Percentiles rank a stretch among this genome's conserved stretches.
Conservation (phyloP, 23 tunicate genomes). For the Styela clava region DNA sequence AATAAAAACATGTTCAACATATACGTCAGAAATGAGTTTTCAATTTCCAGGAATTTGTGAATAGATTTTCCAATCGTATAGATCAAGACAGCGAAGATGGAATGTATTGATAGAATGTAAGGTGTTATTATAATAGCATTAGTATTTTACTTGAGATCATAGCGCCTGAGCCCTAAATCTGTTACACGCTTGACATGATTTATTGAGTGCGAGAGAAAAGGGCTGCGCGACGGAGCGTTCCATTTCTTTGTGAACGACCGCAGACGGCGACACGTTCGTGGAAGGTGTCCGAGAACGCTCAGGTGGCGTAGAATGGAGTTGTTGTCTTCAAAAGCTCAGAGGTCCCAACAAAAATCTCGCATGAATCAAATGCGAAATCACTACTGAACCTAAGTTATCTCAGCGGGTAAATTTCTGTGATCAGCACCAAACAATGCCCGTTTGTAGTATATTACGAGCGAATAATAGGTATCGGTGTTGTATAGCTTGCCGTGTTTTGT, state of each 20-base stretch:
- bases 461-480: neutral
- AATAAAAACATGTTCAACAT: too few species aligned
- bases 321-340: too few species aligned
- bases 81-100: too few species aligned
- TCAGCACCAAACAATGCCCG: neutral
- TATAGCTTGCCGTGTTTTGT: neutral
- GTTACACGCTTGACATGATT: neutral
- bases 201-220: neutral
- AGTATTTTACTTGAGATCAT: neutral
- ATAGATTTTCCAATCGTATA: too few species aligned
- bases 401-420: neutral
- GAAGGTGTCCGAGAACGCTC: neutral
- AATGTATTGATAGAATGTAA: too few species aligned
- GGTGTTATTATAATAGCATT: too few species aligned
- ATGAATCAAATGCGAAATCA: too few species aligned
- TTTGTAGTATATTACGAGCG: neutral
- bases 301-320: neutral
- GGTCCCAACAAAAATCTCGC: too few species aligned
- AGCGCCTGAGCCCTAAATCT: neutral
- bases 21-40: too few species aligned
- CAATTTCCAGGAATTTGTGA: too few species aligned
- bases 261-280: too few species aligned
- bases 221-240: neutral
- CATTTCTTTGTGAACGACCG: neutral
- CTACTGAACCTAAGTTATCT: too few species aligned